Evolutionary conservation across 2,113 vertebrate species (phyloP), one percentile per base, ranked within the genome.

Genomic region (Peucedramus taeniatus): DNA sequence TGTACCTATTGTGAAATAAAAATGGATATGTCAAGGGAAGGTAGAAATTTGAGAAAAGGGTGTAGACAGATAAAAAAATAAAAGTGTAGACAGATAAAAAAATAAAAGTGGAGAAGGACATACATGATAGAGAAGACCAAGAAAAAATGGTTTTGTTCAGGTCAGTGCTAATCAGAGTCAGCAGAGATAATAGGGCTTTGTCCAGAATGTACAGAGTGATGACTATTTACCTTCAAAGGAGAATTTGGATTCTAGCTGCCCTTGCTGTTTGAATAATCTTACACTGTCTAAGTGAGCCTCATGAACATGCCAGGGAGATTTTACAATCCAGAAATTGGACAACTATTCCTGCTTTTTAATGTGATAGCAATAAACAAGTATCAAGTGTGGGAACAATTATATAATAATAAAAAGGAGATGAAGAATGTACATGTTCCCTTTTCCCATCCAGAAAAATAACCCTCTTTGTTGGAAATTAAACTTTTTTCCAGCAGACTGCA

Each of bases 361-460:
- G 27, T 76, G 74, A 83, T 85, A 85, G 39, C 2, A 3, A 94
- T 93, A 83, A 96, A 88, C 66, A 94, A 79, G 74, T 80, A 83
- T 69, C 22, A 74, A 86, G 64, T 60, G 63, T 88, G 82, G 64
- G 47, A 90, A 77, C 26, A 93, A 92, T 78, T 91, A 91, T 83
- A 83, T 44, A 79, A 91, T 54, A 93, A 93, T 65, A 88, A 93
- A 89, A 93, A 85, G 15, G 63, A 88, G n/a, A 94, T 86, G 59
- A 95, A 83, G 35, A 90, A 77, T 83, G 47, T 80, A 80, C 50
- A 83, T 61, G 37, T 83, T 80, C 45, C 44, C 22, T 74, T 88
- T 31, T 82, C 19, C 33, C 13, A 31, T 79, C 10, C 11, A 82
- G 65, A 80, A 82, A 40, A 64, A 77, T 45, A 69, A 39, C 47